Conservation (phyloP, 1,140 invertebrate genomes). For the Diploscapter pachys region DNA sequence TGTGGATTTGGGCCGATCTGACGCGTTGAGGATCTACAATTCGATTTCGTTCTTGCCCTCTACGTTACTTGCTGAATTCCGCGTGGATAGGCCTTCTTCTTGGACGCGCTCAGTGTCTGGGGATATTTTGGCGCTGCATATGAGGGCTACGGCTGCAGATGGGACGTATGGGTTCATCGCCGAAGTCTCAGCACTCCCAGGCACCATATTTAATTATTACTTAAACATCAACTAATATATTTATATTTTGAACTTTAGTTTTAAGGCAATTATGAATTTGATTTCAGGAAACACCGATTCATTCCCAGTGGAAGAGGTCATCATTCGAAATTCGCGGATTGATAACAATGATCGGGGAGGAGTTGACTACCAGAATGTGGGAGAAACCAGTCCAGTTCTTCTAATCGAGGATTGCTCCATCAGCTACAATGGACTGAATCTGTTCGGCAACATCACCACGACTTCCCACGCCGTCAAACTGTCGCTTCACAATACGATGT, state of each 20-base stretch:
- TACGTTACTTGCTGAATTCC: slow-evolving; percentile 27
- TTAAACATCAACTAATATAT: too few species aligned
- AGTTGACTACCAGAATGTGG: slow-evolving; percentile 69
- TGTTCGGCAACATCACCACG: slow-evolving; percentile 92
- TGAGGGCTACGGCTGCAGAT: slow-evolving; percentile 89
- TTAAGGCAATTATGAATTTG: too few species aligned
- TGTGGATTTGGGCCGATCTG: slow-evolving; percentile 44
- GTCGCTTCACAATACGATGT: slow-evolving; percentile 89
- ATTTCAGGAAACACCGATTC: slow-evolving; percentile 1
- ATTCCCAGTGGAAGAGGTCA: slow-evolving; percentile 87
- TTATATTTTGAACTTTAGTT: too few species aligned
- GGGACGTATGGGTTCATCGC: slow-evolving; percentile 90
- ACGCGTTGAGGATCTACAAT: slow-evolving; percentile 60
- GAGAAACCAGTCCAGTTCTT: slow-evolving; percentile 89
- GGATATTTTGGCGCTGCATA: slow-evolving; percentile 76
- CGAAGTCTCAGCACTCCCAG: slow-evolving; percentile 86
- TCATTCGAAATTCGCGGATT: slow-evolving; percentile 79
- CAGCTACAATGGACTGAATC: slow-evolving; percentile 77
- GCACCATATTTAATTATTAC: too few species aligned
- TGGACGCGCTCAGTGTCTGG: slow-evolving; percentile 18
- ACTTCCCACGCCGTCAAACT: slow-evolving; percentile 77
- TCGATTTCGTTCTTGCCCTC: slow-evolving; percentile 61
- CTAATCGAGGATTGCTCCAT: slow-evolving; percentile 72
- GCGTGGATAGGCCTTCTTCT: slow-evolving; percentile 6
- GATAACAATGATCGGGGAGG: slow-evolving; percentile 81